Conservation (phyloP, 2,888 invertebrate species). For the Scaptomyza reducta region DNA sequence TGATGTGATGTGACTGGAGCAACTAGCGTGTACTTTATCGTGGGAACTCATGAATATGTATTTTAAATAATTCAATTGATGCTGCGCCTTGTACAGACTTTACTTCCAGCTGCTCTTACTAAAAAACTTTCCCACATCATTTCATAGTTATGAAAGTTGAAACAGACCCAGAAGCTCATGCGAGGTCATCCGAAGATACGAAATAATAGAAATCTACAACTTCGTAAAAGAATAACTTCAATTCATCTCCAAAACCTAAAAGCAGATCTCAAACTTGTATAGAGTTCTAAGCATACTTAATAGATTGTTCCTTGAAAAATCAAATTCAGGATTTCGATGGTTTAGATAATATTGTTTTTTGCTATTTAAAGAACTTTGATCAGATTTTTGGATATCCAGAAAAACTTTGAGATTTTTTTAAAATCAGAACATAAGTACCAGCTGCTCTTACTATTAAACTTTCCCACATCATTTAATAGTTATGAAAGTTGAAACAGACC, state of each 20-base stretch:
- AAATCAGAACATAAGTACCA: constrained; percentile 4
- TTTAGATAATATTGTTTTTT: too few relatives aligned
- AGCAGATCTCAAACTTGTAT: too few relatives aligned
- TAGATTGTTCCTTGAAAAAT: too few relatives aligned
- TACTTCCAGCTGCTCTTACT: constrained; percentile 17
- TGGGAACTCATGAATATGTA: constrained; percentile 75
- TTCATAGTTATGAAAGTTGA: neutral
- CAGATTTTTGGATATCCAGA: too few relatives aligned
- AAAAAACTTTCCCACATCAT: constrained; percentile 30
- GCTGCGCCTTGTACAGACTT: constrained; percentile 25
- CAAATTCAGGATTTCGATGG: too few relatives aligned
- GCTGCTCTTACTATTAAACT: constrained; percentile 9
- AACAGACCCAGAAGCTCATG: neutral
- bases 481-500: neutral
- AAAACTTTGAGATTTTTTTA: too few relatives aligned
- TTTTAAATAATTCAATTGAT: constrained; percentile 26
- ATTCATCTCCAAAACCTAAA: too few relatives aligned
- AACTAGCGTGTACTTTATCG: constrained; percentile 42
- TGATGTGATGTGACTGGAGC: constrained; percentile 17
- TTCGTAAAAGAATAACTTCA: too few relatives aligned
- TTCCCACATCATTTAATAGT: constrained; percentile 30
- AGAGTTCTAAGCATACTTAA: too few relatives aligned
- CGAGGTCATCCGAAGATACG: neutral
- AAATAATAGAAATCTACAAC: too few relatives aligned
- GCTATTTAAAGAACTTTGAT: too few relatives aligned